Evolutionary conservation across 2,797 vertebrate species (phyloP), one percentile per base, ranked within the genome.

Genomic region (Chanos chanos): DNA sequence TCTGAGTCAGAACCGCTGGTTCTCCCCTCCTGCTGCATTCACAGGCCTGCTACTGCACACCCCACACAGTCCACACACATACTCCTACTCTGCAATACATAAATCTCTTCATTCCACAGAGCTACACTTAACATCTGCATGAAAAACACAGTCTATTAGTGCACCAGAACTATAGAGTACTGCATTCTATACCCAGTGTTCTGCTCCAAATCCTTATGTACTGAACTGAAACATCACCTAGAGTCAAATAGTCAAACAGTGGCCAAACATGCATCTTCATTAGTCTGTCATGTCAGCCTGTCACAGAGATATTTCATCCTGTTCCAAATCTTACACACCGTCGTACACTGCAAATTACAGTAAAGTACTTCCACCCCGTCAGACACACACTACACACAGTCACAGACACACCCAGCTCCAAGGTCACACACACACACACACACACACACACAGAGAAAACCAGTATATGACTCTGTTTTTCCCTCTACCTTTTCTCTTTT

Each of bases 271-370:
- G 71, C 61, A 63, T n/a, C n/a, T n/a, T n/a, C n/a, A n/a, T n/a
- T n/a, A n/a, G n/a, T n/a, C n/a, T n/a, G 56, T n/a, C 1, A 41
- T 30, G 61, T 50, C 44, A 54, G 68, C 19, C 7, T 59, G 0
- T 28, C 28, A 68, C 58, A 64, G 52, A 66, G 56, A 4, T 50
- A 45, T 37, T 54, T 77, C 68, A 73, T 73, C 60, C n/a, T n/a
- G n/a, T n/a, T n/a, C n/a, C n/a, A 16, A 61, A 44, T 57, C 57
- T 34, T 25, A 3, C 22, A 31, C 12, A 13, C 24, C 49, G 9
- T 18, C 21, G n/a, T 28, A 30, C 24, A 51, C 21, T n/a, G n/a
- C n/a, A n/a, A n/a, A n/a, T n/a, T n/a, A 7, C 34, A 4, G 10
- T 41, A 33, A 13, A 9, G 3, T 30, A 8, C 8, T 8, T 1